Conservation (phyloP, 2,888 invertebrate species). For the Lepidocyrtinus sp. region DNA sequence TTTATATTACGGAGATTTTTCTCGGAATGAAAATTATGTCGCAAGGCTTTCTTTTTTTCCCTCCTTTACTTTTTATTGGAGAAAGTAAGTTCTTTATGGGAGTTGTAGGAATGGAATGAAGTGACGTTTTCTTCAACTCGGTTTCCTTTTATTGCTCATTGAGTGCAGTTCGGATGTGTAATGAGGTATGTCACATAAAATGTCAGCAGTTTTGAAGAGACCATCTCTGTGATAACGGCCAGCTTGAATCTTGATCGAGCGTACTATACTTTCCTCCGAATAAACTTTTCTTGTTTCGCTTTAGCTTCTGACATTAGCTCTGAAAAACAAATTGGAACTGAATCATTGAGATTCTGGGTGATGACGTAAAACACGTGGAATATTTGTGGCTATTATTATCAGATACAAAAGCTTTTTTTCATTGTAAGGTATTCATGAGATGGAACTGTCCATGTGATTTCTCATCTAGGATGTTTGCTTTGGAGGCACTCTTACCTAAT, state of each 20-base stretch:
- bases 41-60: neutral
- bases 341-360: no score
- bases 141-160: no score
- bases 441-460: no score
- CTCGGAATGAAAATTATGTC: no score
- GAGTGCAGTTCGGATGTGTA: slow-evolving; percentile 1
- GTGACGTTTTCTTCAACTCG: neutral
- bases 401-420: no score
- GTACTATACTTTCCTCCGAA: neutral
- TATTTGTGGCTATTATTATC: neutral
- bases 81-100: neutral
- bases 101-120: neutral
- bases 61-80: neutral
- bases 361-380: slow-evolving; percentile 11
- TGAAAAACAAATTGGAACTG: no score
- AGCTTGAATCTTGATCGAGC: slow-evolving; percentile 4
- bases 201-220: neutral
- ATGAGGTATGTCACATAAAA: slow-evolving; percentile 11
- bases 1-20: no score
- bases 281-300: slow-evolving; percentile 2
- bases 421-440: no score
- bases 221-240: neutral
- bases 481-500: no score
- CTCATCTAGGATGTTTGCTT: no score
- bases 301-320: no score